Evolutionary conservation across 2,113 vertebrate species (phyloP).

Genomic region (Erythrocercus mccallii): DNA sequence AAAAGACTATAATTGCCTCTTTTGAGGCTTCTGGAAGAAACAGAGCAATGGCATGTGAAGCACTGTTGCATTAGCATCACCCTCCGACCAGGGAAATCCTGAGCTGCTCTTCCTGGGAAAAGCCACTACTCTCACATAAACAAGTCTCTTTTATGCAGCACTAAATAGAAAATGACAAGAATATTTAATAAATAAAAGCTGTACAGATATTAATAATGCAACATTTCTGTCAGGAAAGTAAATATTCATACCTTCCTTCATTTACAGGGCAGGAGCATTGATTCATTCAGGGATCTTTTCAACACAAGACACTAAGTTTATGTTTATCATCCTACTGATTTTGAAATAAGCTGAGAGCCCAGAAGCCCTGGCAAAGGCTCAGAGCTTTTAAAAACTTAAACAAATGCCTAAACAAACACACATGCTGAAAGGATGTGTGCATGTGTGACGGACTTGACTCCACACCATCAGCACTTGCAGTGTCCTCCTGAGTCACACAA

Average conservation of each 20-base stretch:
- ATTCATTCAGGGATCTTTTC: neutral
- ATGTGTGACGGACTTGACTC: neutral
- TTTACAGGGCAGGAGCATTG: neutral
- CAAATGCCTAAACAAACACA: neutral
- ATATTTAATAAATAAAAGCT: neutral
- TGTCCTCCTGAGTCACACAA: neutral
- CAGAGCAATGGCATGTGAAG: neutral
- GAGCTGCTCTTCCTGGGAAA: neutral
- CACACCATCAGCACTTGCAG: neutral
- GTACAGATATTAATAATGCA: neutral
- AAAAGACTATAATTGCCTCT: neutral
- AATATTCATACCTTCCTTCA: slow-evolving; percentile 11
- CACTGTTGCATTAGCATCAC: neutral
- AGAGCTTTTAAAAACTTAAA: slow-evolving; percentile 25
- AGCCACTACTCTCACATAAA: neutral
- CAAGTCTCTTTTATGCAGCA: neutral
- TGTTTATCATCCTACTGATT: neutral
- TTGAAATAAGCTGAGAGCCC: neutral
- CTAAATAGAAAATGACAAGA: neutral
- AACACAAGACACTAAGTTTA: neutral
- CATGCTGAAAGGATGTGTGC: neutral
- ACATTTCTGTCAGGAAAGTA: neutral
- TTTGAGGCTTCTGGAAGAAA: neutral
- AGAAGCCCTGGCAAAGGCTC: neutral
- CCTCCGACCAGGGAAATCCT: neutral